Evolutionary conservation across 2,888 invertebrate genomes (phyloP), one percentile per base, ranked within the genome.

Genomic region (Hermaeophaga mercurialis): DNA sequence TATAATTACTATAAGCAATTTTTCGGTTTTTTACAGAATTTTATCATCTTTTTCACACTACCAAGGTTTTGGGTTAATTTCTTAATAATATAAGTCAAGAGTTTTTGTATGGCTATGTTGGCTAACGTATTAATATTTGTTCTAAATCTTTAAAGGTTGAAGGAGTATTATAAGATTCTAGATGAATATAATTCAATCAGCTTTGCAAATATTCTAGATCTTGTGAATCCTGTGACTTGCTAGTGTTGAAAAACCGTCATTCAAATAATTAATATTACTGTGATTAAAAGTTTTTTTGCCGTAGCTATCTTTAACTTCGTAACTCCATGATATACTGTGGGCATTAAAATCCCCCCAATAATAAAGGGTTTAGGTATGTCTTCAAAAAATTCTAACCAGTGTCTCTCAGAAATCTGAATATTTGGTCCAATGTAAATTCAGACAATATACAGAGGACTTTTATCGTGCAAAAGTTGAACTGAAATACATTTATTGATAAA

Each of bases 181-280:
- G 11, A 8, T 5, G 18, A 15, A 33, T 43, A 52, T 14, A 17
- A 12, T 8, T 52, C 43, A 43, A 12, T 52, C 22, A 9, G 52
- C 52, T 43, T 43, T 52, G 28, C 18, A 17, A n/a, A 18, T 18
- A 18, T 31, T 22, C 22, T 6, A 22, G 3, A 22, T 22, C 4
- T 22, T 22, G 6, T 22, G 22, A 5, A 6, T 22, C 6, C 6
- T 22, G 3, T 22, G 3, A 22, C 22, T 5, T 28, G 41, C 31
- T 8, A 19, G 39, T 1, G 54, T 54, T 6, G 47, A 43, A 15
- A 14, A 41, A 26, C 54, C 47, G 11, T 47, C 54, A 28, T 54
- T 54, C 12, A 39, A n/a, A 6, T n/a, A 9, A 31, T 41, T 14
- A 54, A 3, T n/a, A 24, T 47, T 47, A 19, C 11, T 12, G 2